phyloP scores from a whole-genome alignment of 2,113 vertebrate genomes.

The Hystrix cristata region DNA sequence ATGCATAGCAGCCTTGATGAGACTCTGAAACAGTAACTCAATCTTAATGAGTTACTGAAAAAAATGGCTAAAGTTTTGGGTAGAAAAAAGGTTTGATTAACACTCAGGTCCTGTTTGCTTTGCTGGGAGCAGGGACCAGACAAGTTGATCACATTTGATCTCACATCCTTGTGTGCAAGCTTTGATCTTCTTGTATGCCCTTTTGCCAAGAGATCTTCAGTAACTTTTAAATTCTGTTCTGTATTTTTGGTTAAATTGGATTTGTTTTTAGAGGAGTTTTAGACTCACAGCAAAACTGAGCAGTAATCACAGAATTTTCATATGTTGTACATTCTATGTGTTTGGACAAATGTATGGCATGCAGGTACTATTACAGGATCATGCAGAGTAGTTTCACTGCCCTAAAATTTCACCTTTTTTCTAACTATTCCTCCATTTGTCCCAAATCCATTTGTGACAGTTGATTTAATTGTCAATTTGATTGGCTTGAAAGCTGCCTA shows the following conservation, averaged over 20 bases:
- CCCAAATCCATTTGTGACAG: background rate
- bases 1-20: background rate
- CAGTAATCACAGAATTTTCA: background rate
- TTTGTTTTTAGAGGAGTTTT: background rate
- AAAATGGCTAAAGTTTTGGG: background rate
- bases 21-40: background rate
- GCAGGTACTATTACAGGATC: background rate
- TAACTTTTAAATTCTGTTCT: background rate
- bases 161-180: background rate
- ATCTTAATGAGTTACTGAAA: no score
- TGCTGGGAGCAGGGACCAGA: background rate
- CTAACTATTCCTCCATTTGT: background rate
- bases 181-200: background rate
- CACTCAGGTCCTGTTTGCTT: background rate
- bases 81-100: background rate
- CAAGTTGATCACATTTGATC: background rate
- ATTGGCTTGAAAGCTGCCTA: background rate
- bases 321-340: background rate
- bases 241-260: background rate
- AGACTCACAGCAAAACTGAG: background rate
- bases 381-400: background rate
- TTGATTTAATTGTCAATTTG: background rate
- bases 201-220: background rate
- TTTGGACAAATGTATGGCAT: background rate
- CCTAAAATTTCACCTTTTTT: background rate